Base-by-base conservation (phyloP, 2,888 invertebrate species). In the Gastracanthus pulcherrimus region DNA sequence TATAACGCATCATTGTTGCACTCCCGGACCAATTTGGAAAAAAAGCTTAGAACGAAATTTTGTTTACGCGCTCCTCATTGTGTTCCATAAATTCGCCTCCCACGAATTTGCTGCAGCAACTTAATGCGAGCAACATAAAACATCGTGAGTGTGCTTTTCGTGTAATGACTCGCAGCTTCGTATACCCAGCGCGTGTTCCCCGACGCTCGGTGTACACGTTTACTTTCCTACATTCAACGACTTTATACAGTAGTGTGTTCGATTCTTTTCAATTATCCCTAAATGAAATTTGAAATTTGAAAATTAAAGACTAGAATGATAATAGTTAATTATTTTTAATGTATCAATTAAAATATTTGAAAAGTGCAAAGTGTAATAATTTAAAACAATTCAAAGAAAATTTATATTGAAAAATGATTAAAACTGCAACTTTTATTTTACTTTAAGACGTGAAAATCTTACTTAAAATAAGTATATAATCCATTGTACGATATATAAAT, bases 81-180 rank as follows among this genome's bases (percentile, higher is more conserved):
- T 66, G 55, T 60, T 67, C 66, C 55, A 48, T 72, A 23, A 76
- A 51, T 80, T 72, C 38, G 62, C 69, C 80, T 76, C 85, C 83
- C 84, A 84, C 82, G 84, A 85, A 83, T 85, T 85, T 72, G 84
- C 84, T 80, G 84, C 85, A 87, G 87, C 87, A 87, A 87, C 85
- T 87, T 87, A 88, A 83, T 84, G 85, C 86, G 84, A 84, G 85
- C 83, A 84, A 85, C 76, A 88, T 88, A 89, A 89, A 90, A 89
- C 89, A 89, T 86, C 87, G 89, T 91, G 91, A 91, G 90, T 90
- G 84, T 89, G 89, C 90, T 90, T 88, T 90, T 90, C 89, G 88
- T 88, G 86, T 48, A 89, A 90, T 91, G 91, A 91, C 90, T 89
- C 84, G 88, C 88, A 91, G 85, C 85, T 90, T 90, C 86, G 45